Base-by-base conservation (phyloP, 2,797 vertebrate genomes). In the Gephyroberyx darwinii region DNA sequence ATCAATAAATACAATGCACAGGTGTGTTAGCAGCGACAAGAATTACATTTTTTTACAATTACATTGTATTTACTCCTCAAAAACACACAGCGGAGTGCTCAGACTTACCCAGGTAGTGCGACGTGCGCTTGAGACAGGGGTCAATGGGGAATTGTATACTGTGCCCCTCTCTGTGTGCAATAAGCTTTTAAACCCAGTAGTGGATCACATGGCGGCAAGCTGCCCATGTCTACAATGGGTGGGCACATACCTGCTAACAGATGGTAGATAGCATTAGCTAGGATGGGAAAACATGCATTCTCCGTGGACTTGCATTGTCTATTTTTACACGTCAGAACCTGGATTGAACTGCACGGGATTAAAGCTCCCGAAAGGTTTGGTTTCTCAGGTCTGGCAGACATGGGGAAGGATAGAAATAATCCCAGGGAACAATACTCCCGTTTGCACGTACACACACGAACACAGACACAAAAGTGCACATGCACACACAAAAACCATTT, bases 171-270 rank as follows among this genome's bases (percentile, higher is more conserved):
- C 79, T 77, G 56, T 72, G 80, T 74, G 58, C 71, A 78, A 45
- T 88, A 86, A 88, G 88, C 91, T 93, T 94, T 93, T 94, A 93
- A 92, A 93, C 86, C 90, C 85, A 74, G 79, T 35, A 51, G 63
- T 73, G 72, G 88, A 88, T 93, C 92, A 93, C 88, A 91, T 94
- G 93, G 90, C 87, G 80, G 80, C 79, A 75, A 72, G 72, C 85
- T 78, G 74, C 69, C 86, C 86, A 52, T 78, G 62, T 88, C 82
- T 64, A 88, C 87, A 88, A 89, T 81, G 89, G 90, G 91, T 88
- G 86, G 89, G 84, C 75, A 86, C 90, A 91, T 92, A 90, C 88
- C 84, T 90, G 83, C 84, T 87, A 87, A 90, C 92, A 92, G 90
- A 88, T 91, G 91, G 88, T 81, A 82, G 47, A 84, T 75, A 75